phyloP scores from a whole-genome alignment of 2,113 vertebrate species.

The Barnardius zonarius region DNA sequence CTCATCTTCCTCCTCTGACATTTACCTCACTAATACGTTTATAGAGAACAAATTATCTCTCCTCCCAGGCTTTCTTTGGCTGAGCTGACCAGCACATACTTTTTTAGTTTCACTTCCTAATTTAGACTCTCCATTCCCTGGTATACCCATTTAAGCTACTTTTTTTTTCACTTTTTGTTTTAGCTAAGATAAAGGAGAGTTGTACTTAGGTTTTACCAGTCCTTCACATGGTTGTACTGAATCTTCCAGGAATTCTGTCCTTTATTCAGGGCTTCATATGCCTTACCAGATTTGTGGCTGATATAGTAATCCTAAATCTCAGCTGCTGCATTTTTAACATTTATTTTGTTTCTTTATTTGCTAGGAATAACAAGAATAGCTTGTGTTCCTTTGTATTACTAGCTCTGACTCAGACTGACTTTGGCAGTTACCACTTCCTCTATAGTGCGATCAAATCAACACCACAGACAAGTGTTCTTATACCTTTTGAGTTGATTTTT shows the following conservation, averaged over 20 bases:
- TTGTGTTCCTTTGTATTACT: neutral
- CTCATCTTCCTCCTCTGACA: slow-evolving; percentile 57
- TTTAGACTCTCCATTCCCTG: neutral
- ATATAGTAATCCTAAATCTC: neutral
- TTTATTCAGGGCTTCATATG: neutral
- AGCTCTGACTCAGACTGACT: neutral
- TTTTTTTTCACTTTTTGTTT: neutral
- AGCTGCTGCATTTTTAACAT: neutral
- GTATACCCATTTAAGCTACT: neutral
- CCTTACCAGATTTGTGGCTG: neutral
- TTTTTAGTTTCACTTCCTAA: neutral
- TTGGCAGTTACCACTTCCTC: neutral
- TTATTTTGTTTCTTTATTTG: neutral
- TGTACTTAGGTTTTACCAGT: neutral
- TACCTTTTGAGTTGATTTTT: neutral
- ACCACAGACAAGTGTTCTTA: neutral
- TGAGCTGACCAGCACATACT: neutral
- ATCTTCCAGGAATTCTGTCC: neutral
- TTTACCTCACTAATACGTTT: slow-evolving; percentile 48
- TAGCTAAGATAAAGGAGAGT: neutral
- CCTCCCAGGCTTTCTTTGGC: slow-evolving; percentile 36
- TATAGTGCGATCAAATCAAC: neutral
- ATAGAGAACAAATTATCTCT: slow-evolving; percentile 54
- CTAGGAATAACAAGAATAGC: neutral
- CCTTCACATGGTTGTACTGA: neutral